phyloP scores from a whole-genome alignment of 2,888 invertebrate genomes.

The Heliconius cydno region DNA sequence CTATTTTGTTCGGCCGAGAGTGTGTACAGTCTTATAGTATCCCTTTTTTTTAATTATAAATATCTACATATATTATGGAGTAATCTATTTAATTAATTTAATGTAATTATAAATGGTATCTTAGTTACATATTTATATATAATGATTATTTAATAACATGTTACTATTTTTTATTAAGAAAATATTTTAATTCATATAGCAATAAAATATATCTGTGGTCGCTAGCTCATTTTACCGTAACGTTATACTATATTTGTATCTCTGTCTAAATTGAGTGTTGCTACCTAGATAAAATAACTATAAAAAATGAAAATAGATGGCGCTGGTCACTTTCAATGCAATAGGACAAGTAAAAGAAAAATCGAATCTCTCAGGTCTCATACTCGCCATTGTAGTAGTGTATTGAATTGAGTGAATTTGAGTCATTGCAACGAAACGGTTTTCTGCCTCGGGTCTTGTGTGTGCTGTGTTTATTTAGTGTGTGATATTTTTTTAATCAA shows the following conservation, averaged over 20 bases:
- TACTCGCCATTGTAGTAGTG: slow-evolving; percentile 58
- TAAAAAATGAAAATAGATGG: slow-evolving; percentile 56
- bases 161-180: neutral
- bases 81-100: neutral
- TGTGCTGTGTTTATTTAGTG: slow-evolving; percentile 75
- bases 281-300: neutral
- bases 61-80: neutral
- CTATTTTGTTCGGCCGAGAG: neutral
- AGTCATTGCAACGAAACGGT: slow-evolving; percentile 76
- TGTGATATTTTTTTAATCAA: slow-evolving; percentile 69
- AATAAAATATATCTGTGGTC: neutral
- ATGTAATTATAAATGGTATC: neutral
- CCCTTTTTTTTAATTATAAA: neutral
- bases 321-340: slow-evolving; percentile 52
- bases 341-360: slow-evolving; percentile 58
- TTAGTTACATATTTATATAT: no score
- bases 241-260: neutral
- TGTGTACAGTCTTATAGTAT: neutral
- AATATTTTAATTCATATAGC: neutral
- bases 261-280: slow-evolving; percentile 18
- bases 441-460: slow-evolving; percentile 81
- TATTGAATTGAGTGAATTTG: slow-evolving; percentile 55
- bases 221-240: neutral
- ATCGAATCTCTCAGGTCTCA: slow-evolving; percentile 55
- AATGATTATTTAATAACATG: neutral